Evolutionary conservation across 2,888 invertebrate genomes (phyloP).

Genomic region (Laothoe populi): DNA sequence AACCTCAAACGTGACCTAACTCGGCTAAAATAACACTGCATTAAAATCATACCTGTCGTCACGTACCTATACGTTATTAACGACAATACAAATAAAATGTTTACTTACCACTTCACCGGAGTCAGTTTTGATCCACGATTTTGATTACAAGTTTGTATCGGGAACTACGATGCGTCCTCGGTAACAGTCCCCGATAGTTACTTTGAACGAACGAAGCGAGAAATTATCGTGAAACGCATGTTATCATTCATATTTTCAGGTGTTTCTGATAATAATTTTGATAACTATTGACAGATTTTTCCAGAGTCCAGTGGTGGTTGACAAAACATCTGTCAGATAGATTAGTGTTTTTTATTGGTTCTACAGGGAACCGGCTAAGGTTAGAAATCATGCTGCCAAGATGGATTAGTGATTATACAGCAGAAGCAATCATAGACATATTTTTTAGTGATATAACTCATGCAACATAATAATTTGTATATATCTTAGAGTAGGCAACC

Average conservation of each 20-base stretch:
- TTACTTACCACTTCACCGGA: conserved; percentile 60
- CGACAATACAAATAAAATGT: conserved; percentile 29
- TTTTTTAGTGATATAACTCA: too few species aligned
- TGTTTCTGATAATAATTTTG: conserved; percentile 70
- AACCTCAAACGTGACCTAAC: conserved; percentile 14
- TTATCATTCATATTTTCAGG: conserved; percentile 74
- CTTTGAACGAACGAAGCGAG: conserved; percentile 47
- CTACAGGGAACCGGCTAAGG: too few species aligned
- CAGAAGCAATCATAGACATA: too few species aligned
- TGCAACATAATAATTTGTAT: too few species aligned
- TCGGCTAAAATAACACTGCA: background rate
- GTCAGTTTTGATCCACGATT: conserved; percentile 36
- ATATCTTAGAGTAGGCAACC: too few species aligned
- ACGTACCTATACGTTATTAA: conserved; percentile 1
- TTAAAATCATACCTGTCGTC: background rate
- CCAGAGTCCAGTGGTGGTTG: conserved; percentile 48
- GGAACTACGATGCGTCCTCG: conserved; percentile 41
- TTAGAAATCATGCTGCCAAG: too few species aligned
- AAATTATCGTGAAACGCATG: conserved; percentile 57
- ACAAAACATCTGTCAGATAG: conserved; percentile 19
- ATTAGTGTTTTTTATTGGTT: too few species aligned
- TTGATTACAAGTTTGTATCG: conserved; percentile 30
- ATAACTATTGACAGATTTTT: conserved; percentile 55
- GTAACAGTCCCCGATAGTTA: conserved; percentile 45
- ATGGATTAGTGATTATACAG: too few species aligned